Conservation (phyloP, 2,888 invertebrate genomes). For the Cheilosia grossa region DNA sequence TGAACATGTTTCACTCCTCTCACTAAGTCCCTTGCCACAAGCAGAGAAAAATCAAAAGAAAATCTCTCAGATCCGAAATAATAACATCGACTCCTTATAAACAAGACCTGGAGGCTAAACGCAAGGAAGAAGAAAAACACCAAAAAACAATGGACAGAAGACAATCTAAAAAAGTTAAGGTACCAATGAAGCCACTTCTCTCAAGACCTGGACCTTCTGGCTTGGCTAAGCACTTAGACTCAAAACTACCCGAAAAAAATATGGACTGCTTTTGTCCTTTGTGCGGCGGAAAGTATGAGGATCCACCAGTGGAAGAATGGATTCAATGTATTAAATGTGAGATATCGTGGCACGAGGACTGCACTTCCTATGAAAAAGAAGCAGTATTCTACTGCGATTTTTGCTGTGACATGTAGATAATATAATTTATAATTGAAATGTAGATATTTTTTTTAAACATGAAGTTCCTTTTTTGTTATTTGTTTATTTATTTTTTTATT, state of each 20-base stretch:
- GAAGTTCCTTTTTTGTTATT: no score
- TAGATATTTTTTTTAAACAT: no score
- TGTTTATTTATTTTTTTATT: no score
- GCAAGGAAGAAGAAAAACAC: constrained; percentile 18
- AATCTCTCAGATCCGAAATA: constrained; percentile 20
- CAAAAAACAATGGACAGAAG: neutral
- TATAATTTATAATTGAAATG: no score
- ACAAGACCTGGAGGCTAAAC: neutral
- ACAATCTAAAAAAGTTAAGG: constrained; percentile 5
- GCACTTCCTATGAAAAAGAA: constrained; percentile 13
- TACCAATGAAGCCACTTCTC: constrained; percentile 1
- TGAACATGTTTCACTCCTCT: neutral
- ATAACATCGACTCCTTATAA: constrained; percentile 31
- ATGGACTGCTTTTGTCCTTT: constrained; percentile 12
- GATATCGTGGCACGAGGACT: constrained; percentile 11
- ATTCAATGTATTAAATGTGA: constrained; percentile 14
- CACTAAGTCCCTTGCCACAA: constrained; percentile 19
- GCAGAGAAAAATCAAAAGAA: constrained; percentile 16
- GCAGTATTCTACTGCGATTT: constrained; percentile 8
- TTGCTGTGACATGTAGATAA: neutral
- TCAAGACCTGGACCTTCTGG: neutral
- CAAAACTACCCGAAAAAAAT: neutral
- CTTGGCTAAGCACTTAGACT: constrained; percentile 1
- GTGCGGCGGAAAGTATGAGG: constrained; percentile 1
- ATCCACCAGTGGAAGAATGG: constrained; percentile 7